A percentile compares a stretch with the other conserved stretches of the same genome.
Evolutionary conservation across 2,888 invertebrate species (phyloP).

Genomic region (Epirrhoe tristata): DNA sequence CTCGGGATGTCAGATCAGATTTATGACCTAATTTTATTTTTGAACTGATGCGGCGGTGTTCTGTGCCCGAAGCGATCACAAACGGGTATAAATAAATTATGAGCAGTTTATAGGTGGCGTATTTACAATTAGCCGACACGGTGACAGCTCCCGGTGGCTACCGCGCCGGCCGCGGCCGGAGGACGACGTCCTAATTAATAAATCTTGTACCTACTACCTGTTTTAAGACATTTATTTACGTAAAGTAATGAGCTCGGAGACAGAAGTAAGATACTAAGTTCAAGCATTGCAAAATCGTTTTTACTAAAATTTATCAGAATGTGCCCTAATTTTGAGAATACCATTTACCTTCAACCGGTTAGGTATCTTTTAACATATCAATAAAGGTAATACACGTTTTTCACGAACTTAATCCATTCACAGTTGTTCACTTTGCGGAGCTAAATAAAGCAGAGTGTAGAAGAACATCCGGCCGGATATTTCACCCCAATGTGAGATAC

Average conservation of each 20-base stretch:
- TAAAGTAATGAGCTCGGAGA: constrained; percentile 26
- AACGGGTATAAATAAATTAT: constrained; percentile 84
- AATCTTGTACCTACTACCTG: constrained; percentile 48
- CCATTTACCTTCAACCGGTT: constrained; percentile 21
- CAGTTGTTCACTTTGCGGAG: constrained; percentile 73
- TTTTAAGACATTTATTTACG: constrained; percentile 31
- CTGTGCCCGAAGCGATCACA: constrained; percentile 68
- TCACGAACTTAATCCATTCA: constrained; percentile 67
- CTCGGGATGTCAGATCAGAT: constrained; percentile 71
- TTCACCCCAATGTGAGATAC: constrained; percentile 80
- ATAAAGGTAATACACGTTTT: constrained; percentile 41
- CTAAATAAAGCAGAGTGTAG: constrained; percentile 78
- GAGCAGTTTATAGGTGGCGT: constrained; percentile 77
- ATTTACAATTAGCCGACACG: constrained; percentile 81
- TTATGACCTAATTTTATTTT: constrained; percentile 82
- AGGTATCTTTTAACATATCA: constrained; percentile 36
- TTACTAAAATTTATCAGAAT: background rate
- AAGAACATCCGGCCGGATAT: constrained; percentile 84
- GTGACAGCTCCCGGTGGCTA: constrained; percentile 82
- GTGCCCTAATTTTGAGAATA: background rate
- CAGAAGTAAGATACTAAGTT: constrained; percentile 6
- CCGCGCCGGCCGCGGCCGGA: constrained; percentile 67
- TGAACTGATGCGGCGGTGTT: constrained; percentile 74
- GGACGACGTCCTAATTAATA: constrained; percentile 76
- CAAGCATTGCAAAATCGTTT: constrained; percentile 4